phyloP scores from a whole-genome alignment of 2,797 vertebrate genomes.

The Halcyon leucocephala region DNA sequence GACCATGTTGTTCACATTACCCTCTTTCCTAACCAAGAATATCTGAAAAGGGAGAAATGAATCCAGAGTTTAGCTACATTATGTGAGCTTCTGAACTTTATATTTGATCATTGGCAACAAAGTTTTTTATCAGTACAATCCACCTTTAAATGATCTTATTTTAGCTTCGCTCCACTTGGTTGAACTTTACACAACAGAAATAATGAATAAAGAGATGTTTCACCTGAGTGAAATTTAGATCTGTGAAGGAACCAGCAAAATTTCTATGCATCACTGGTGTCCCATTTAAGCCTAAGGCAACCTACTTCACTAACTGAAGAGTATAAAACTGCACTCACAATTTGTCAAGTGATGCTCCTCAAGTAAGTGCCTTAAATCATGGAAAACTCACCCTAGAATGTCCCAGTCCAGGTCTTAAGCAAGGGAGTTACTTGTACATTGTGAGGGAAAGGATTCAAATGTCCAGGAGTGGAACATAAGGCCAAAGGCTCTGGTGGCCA shows the following conservation, averaged over 20 bases:
- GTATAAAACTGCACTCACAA: not conserved
- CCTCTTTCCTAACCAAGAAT: conserved; percentile 83
- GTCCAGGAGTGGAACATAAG: not conserved
- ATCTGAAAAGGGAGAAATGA: conserved; percentile 65
- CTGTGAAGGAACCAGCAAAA: not conserved
- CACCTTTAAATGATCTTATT: not conserved
- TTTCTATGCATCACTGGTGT: not conserved
- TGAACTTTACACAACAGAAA: not conserved
- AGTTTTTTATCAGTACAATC: not conserved
- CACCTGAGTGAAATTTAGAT: not conserved
- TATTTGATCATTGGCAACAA: not conserved
- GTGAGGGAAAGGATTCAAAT: not conserved
- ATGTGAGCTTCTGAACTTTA: not conserved
- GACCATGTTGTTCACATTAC: conserved; percentile 73
- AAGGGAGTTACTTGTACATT: not conserved
- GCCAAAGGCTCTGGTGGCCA: not conserved
- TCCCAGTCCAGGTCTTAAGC: not conserved
- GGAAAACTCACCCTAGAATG: not conserved
- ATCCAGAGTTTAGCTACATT: not conserved
- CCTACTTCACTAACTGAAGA: not conserved
- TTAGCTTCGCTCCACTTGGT: not conserved
- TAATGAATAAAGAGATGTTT: not conserved
- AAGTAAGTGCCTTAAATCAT: not conserved
- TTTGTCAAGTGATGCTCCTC: not conserved
- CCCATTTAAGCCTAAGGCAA: not conserved